These are phyloP conservation scores for Glyphotaelius pellucidus DNA, from an alignment of 2,888 invertebrate species.

Conservation along the genomic window DNA sequence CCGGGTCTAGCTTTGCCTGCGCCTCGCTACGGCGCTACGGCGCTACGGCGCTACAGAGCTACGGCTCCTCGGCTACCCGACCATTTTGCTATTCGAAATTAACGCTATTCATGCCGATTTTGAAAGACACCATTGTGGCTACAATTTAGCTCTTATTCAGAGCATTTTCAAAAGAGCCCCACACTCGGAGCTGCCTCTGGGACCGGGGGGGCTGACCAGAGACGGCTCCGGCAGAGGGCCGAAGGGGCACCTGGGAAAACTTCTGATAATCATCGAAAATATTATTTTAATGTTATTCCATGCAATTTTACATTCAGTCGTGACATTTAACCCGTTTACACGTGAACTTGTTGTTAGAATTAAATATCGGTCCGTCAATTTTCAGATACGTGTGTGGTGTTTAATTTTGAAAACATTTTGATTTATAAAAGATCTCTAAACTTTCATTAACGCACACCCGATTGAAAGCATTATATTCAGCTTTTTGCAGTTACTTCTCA, in stretches of 20 bases:
- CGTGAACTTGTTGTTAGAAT: too few species aligned
- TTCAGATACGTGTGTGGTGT: too few species aligned
- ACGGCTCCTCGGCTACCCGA: slow-evolving; percentile 51
- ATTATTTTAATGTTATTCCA: neutral
- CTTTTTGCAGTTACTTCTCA: too few species aligned
- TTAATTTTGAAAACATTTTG: too few species aligned
- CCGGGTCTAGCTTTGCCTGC: slow-evolving; percentile 57
- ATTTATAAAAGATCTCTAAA: too few species aligned
- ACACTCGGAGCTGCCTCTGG: slow-evolving; percentile 60
- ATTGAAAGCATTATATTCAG: too few species aligned
- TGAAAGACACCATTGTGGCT: slow-evolving; percentile 80
- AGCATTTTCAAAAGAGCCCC: slow-evolving; percentile 73
- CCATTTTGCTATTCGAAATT: slow-evolving; percentile 73
- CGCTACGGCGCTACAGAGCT: neutral
- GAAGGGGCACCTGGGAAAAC: neutral
- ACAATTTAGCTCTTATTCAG: slow-evolving; percentile 81
- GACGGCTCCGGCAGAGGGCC: slow-evolving; percentile 32
- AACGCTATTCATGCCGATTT: slow-evolving; percentile 79
- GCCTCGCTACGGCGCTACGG: slow-evolving; percentile 17
- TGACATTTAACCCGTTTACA: too few species aligned
- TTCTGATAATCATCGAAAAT: neutral
- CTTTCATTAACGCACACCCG: too few species aligned
- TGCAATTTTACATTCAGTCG: too few species aligned
- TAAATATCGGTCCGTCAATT: too few species aligned
- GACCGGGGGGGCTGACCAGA: slow-evolving; percentile 53